Evolutionary conservation across 2,888 invertebrate species (phyloP), one percentile per base, ranked within the genome.

Genomic region (Drosophila suboccidentalis): DNA sequence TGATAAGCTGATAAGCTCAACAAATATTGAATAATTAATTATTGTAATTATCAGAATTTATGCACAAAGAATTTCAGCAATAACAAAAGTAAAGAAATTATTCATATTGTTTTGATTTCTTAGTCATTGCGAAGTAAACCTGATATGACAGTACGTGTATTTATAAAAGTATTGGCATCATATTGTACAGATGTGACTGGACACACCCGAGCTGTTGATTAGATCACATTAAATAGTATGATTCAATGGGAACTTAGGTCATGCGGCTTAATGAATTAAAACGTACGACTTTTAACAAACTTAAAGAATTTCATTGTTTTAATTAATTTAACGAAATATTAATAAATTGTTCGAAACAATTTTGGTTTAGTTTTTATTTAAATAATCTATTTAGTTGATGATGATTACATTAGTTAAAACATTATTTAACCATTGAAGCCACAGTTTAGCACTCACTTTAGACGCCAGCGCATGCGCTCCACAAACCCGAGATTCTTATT

Each of bases 391-490:
- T 9, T 34, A 17, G 49, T 67, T 61, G 65, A 80, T 62, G 47
- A 65, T 6, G 10, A 32, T 19, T 4, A 29, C 59, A 68, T 50
- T 49, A 68, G 69, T 59, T 50, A 63, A 57, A 19, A 2, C 1
- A 19, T 1, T 46, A 54, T 70, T 57, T 22, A 44, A 60, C 38
- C 51, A 84, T 78, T 78, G 13, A 59, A 67, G 58, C 62, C 65
- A 67, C 8, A 49, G 19, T 5, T 19, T 15, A 17, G 19, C 54
- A 91, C 92, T 91, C 80, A 91, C 92, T 92, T 91, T 15, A 87
- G 75, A 55, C 87, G 91, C 89, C 91, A 90, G 50, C 82, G 88
- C 44, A 92, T 26, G 67, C 87, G 79, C 59, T 91, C 91, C 62
- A 91, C 71, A 61, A 91, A 86, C 46, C 90, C 80, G 17, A 90